Percentiles rank a stretch among this genome's conserved stretches.
phyloP scores from a whole-genome alignment of 2,888 invertebrate species.

The Lagria hirta region DNA sequence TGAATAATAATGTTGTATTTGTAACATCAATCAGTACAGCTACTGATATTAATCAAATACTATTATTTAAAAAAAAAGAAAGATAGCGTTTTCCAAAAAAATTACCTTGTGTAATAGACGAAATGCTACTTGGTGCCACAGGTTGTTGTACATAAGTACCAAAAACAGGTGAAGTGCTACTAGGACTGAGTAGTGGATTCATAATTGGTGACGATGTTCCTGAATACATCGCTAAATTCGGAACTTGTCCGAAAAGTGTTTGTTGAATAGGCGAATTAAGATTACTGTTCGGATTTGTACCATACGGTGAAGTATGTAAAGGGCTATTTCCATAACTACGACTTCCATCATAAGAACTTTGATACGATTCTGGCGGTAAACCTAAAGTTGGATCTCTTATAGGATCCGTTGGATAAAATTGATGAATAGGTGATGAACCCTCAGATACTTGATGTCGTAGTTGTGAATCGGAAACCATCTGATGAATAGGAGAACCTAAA shows the following conservation, averaged over 20 bases:
- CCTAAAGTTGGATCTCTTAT: slow-evolving; percentile 41
- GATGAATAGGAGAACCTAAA: slow-evolving; percentile 65
- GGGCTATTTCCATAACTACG: slow-evolving; percentile 37
- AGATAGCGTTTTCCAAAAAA: not conserved
- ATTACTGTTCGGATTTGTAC: slow-evolving; percentile 45
- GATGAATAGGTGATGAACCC: slow-evolving; percentile 64
- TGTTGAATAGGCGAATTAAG: slow-evolving; percentile 45
- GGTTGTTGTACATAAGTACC: slow-evolving; percentile 40
- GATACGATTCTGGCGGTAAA: slow-evolving; percentile 37
- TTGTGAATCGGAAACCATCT: slow-evolving; percentile 48
- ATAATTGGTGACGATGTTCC: slow-evolving; percentile 46
- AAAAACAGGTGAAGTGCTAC: slow-evolving; percentile 47
- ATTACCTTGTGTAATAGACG: slow-evolving; percentile 61
- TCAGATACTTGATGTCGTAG: slow-evolving; percentile 47
- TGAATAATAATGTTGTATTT: slow-evolving; percentile 39
- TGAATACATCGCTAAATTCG: slow-evolving; percentile 44
- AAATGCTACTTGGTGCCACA: slow-evolving; percentile 50
- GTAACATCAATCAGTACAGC: not conserved
- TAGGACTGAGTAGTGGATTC: slow-evolving; percentile 45
- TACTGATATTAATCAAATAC: not conserved
- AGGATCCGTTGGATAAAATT: slow-evolving; percentile 51
- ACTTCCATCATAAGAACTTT: slow-evolving; percentile 35
- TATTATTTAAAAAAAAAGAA: slow-evolving; percentile 4
- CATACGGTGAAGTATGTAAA: slow-evolving; percentile 42
- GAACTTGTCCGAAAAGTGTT: slow-evolving; percentile 42